Conservation (phyloP, 2,888 invertebrate species). For the Stegophylla sp. region DNA sequence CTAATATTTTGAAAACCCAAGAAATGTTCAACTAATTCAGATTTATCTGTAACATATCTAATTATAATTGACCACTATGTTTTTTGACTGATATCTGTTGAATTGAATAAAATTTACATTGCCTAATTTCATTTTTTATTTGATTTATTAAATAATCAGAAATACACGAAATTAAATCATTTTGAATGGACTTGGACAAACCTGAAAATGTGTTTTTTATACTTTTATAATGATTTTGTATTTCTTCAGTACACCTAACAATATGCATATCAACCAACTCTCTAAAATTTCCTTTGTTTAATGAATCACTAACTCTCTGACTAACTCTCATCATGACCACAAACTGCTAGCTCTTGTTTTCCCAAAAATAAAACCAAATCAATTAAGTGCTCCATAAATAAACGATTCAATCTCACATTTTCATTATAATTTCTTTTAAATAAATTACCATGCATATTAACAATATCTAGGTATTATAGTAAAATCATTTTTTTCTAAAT, state of each 20-base stretch:
- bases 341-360: background rate
- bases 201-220: background rate
- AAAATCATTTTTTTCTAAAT: background rate
- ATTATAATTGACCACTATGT: conserved; percentile 14
- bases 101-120: conserved; percentile 60
- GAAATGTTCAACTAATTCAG: conserved; percentile 61
- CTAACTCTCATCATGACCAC: conserved; percentile 4
- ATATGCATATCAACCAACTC: background rate
- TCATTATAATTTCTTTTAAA: background rate
- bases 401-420: background rate
- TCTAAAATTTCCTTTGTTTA: background rate
- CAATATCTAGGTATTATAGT: background rate
- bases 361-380: background rate
- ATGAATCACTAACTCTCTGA: background rate
- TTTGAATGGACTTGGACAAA: background rate
- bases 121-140: conserved; percentile 58
- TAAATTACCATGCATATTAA: background rate
- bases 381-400: background rate
- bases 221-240: conserved; percentile 1
- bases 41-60: conserved; percentile 37
- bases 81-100: conserved; percentile 17
- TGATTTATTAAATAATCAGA: background rate
- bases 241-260: background rate
- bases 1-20: conserved; percentile 62
- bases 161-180: conserved; percentile 7